phyloP scores from a whole-genome alignment of 2,797 vertebrate species.

The Lagodon rhomboides region DNA sequence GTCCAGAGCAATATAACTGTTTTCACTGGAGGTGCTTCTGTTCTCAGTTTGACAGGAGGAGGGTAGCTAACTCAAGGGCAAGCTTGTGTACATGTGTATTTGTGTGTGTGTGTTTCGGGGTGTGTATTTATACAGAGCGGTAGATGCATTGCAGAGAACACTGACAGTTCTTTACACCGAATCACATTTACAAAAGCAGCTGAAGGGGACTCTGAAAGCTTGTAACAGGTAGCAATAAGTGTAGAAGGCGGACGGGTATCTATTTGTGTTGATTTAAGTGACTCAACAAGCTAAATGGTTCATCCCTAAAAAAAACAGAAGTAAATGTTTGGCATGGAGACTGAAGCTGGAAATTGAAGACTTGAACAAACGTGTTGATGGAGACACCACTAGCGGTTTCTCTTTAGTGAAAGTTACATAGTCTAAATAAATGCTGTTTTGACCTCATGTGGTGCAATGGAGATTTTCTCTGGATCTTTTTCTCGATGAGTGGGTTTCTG shows the following conservation, averaged over 20 bases:
- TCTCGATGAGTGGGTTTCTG: neutral
- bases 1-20: slow-evolving; percentile 40
- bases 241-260: slow-evolving; percentile 2
- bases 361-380: neutral
- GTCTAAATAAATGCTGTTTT: no score
- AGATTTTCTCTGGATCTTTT: neutral
- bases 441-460: neutral
- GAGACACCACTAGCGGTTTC: neutral
- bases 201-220: slow-evolving; percentile 7
- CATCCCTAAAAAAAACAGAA: slow-evolving; percentile 10
- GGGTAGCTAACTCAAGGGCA: slow-evolving; percentile 40
- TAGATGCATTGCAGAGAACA: slow-evolving; percentile 35
- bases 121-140: neutral
- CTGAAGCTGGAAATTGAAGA: neutral
- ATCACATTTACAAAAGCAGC: slow-evolving; percentile 29
- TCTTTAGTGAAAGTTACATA: neutral
- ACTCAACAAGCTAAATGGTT: neutral
- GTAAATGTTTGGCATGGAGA: neutral
- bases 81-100: neutral
- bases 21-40: slow-evolving; percentile 51
- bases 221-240: slow-evolving; percentile 11
- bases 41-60: slow-evolving; percentile 37
- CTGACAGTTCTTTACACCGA: slow-evolving; percentile 31
- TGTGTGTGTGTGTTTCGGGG: slow-evolving; percentile 12
- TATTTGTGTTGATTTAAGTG: neutral